Evolutionary conservation across 2,113 vertebrate genomes (phyloP).

Genomic region (Mugil cephalus): DNA sequence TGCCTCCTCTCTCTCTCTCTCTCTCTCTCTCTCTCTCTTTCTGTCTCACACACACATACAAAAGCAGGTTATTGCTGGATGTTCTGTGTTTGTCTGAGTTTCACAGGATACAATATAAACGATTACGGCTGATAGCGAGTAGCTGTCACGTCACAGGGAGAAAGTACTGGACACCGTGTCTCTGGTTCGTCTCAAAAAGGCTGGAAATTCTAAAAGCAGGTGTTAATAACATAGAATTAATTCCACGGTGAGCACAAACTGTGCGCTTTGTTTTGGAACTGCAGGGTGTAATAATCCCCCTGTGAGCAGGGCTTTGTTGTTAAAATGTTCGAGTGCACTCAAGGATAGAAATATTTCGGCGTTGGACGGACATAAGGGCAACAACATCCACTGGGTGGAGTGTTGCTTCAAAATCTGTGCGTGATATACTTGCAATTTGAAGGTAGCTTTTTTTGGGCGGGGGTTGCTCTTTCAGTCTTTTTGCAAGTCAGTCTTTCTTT

Average conservation of each 20-base stretch:
- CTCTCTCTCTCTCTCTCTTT: too few species aligned
- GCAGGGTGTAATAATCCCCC: not conserved
- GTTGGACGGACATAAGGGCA: not conserved
- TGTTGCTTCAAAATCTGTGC: too few species aligned
- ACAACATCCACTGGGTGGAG: not conserved
- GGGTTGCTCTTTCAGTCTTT: too few species aligned
- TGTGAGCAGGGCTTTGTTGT: not conserved
- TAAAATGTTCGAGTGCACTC: not conserved
- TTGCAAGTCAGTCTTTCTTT: too few species aligned
- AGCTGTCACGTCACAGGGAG: not conserved
- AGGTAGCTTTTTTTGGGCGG: too few species aligned
- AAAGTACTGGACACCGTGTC: constrained; percentile 28
- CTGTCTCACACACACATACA: not conserved
- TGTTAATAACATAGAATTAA: constrained; percentile 8
- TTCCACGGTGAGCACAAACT: not conserved
- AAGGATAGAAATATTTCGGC: not conserved
- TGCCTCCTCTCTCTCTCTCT: too few species aligned
- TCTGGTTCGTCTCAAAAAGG: constrained; percentile 6
- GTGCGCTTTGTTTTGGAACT: not conserved
- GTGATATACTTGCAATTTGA: too few species aligned
- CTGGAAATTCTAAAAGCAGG: constrained; percentile 2
- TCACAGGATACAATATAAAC: constrained; percentile 23
- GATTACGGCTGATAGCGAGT: constrained; percentile 26
- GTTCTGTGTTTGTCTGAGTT: constrained; percentile 6
- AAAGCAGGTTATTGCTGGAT: constrained; percentile 3